phyloP scores from a whole-genome alignment of 2,113 vertebrate genomes.

The Oryzias melastigma region DNA sequence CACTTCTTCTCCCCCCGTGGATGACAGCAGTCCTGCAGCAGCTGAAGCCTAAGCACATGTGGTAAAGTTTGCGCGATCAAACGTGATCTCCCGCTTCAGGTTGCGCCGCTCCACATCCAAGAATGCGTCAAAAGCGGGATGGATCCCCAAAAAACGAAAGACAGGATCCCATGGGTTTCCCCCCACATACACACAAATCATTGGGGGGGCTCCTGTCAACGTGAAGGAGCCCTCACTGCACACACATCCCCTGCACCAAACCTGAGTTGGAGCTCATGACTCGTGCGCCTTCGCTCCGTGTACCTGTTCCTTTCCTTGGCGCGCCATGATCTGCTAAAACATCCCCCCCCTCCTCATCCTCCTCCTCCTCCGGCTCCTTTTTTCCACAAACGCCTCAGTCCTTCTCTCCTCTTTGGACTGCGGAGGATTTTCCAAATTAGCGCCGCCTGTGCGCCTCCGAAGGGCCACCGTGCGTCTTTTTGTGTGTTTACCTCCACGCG shows the following conservation, averaged over 20 bases:
- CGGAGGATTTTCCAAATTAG: conserved; percentile 23
- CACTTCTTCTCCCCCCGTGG: conserved; percentile 38
- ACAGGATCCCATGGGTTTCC: conserved; percentile 44
- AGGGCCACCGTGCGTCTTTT: conserved; percentile 27
- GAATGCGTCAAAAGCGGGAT: conserved; percentile 15
- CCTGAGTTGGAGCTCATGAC: conserved; percentile 40
- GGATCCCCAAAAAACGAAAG: conserved; percentile 7
- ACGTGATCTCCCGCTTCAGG: conserved; percentile 18
- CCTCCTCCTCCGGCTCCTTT: conserved; percentile 11
- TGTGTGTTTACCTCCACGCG: conserved; percentile 1
- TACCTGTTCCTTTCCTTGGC: conserved; percentile 25
- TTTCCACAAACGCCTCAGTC: conserved; percentile 40
- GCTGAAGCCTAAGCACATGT: too few relatives aligned
- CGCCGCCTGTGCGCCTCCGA: conserved; percentile 35
- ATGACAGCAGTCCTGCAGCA: conserved; percentile 32
- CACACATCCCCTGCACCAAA: conserved; percentile 18
- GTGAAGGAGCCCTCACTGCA: conserved; percentile 10
- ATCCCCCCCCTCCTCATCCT: neutral
- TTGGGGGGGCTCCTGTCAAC: conserved; percentile 10
- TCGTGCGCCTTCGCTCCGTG: conserved; percentile 49
- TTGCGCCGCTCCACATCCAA: conserved; percentile 24
- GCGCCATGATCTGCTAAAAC: conserved; percentile 37
- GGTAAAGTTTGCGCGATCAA: conserved; percentile 37
- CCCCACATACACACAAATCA: conserved; percentile 18
- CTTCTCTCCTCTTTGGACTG: conserved; percentile 9